phyloP scores from a whole-genome alignment of 2,113 vertebrate genomes.

The Gallinago undulata region DNA sequence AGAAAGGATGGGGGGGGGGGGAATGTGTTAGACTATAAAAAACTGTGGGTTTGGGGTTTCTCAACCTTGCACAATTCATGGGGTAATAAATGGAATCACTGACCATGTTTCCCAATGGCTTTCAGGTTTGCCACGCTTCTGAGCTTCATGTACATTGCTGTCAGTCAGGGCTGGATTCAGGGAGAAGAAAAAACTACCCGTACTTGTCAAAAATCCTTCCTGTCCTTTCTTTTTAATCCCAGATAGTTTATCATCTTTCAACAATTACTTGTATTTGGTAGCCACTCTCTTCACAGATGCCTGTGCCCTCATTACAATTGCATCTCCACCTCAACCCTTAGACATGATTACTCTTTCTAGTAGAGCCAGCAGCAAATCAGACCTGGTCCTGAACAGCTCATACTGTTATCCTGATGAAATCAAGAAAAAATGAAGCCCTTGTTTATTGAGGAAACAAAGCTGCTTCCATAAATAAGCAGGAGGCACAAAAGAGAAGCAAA shows the following conservation, averaged over 20 bases:
- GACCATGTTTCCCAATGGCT: not conserved
- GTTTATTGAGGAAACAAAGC: conserved; percentile 36
- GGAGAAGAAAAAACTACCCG: not conserved
- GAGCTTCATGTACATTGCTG: not conserved
- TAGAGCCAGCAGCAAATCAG: not conserved
- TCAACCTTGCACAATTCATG: not conserved
- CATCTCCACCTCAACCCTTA: not conserved
- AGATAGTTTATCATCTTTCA: not conserved
- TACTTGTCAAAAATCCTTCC: not conserved
- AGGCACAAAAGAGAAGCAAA: conserved; percentile 9
- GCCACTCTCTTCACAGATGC: not conserved
- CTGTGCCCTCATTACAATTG: not conserved
- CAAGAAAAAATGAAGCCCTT: not conserved
- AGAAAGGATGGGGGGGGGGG: not conserved
- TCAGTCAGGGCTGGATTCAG: not conserved
- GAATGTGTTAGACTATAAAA: not conserved
- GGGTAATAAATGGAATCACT: not conserved
- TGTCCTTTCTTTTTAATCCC: not conserved
- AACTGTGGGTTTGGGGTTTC: not conserved
- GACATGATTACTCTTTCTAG: not conserved
- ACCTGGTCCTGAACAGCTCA: not conserved
- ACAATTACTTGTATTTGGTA: not conserved
- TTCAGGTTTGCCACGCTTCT: not conserved
- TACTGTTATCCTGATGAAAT: conserved; percentile 11
- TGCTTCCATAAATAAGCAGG: conserved; percentile 31